Evolutionary conservation across 2,797 vertebrate species (phyloP), one percentile per base, ranked within the genome.

Genomic region (Gila robusta): DNA sequence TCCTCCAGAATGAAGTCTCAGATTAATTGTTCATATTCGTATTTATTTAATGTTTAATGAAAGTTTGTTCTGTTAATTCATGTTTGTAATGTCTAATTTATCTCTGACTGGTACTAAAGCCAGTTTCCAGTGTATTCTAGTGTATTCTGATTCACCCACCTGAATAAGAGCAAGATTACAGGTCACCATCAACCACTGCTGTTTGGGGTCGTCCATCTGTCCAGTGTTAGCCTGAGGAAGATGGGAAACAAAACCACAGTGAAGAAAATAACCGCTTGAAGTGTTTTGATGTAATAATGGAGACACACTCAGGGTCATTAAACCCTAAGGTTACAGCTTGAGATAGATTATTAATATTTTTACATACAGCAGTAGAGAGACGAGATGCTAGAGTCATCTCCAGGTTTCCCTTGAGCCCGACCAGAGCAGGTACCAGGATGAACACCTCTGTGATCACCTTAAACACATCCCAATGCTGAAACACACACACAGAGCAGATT

Each of bases 351-450:
- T 6, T 52, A 2, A 52, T 35, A 16, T 41, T 39, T 47, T 56
- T 64, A 94, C 97, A 97, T 94, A 99, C 98, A 83, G 98, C 98
- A 9, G 98, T 99, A 80, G 98, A 99, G 83, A 99, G 97, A 44
- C 98, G 96, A 66, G 98, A 98, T 0, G 98, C 98, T 91, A 99
- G 93, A 0, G 98, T 99, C 98, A 99, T 99, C 93, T 99, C 98
- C 90, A 99, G 95, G 91, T 99, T 99, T 62, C 98, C 98, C 93
- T 99, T 99, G 89, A 99, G 96, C 76, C 98, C 98, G 64, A 99
- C 97, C 87, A 99, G 93, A 41, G 98, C 97, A 41, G 98, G 98
- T 85, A 99, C 97, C 93, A 99, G 91, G 83, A 98, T 99, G 87
- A 99, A 96, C 41, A 99, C 92, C 91, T 98, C 98, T 0, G 97